Percentiles rank a stretch among this genome's conserved stretches.
Evolutionary conservation across 1,140 invertebrate species (phyloP).

Genomic region (Schlechtendalia chinensis): DNA sequence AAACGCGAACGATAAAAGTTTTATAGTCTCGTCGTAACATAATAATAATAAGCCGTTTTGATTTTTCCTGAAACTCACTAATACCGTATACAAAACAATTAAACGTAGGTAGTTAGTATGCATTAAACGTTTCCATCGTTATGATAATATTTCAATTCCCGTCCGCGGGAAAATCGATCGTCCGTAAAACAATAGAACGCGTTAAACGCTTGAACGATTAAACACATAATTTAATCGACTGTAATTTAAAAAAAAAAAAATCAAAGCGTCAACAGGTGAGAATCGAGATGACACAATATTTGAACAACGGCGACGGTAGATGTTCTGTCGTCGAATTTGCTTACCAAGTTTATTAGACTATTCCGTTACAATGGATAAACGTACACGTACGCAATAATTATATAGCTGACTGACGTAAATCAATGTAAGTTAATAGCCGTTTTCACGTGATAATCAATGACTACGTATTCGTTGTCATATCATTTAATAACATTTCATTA

Average conservation of each 20-base stretch:
- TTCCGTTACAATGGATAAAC: background rate
- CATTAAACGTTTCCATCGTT: background rate
- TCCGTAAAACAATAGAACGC: background rate
- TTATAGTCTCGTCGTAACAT: too few species aligned
- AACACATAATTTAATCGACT: background rate
- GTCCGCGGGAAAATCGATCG: too few species aligned
- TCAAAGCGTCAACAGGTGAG: background rate
- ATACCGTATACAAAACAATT: too few species aligned
- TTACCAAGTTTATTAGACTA: background rate
- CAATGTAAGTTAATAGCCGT: too few species aligned
- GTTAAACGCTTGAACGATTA: background rate
- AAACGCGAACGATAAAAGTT: too few species aligned
- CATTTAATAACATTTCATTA: too few species aligned
- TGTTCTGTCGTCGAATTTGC: background rate
- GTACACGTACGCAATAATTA: too few species aligned
- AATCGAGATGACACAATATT: background rate
- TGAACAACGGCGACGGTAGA: background rate
- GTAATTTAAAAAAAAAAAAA: background rate
- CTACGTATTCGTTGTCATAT: too few species aligned
- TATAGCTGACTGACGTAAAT: too few species aligned
- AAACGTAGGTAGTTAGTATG: slow-evolving; percentile 4
- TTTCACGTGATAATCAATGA: too few species aligned
- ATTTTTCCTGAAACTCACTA: too few species aligned
- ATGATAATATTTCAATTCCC: background rate
- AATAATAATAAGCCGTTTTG: too few species aligned